Evolutionary conservation across 2,888 invertebrate species (phyloP), one percentile per base, ranked within the genome.

Genomic region (Chrysomela aeneicollis): DNA sequence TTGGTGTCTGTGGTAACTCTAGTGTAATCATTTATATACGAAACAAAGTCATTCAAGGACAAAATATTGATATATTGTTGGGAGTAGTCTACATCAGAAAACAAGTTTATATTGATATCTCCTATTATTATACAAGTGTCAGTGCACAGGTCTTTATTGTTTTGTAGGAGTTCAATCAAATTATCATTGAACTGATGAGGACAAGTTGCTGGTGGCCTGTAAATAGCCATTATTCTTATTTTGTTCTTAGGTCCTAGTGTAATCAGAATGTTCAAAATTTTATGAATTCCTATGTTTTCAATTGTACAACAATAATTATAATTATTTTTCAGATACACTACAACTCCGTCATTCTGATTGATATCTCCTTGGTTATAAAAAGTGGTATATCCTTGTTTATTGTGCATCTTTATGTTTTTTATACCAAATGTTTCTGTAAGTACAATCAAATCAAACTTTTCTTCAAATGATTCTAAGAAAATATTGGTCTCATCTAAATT

Each of bases 341-440:
- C 47, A 47, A 47, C 47, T 47, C 47, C 47, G 47, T 18, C 47
- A 18, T 47, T 47, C 47, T 47, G 47, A 15, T 47, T 47, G 47
- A 47, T 47, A 10, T 47, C 10, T 47, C 47, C 47, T 47, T 47
- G 47, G 10, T 47, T 47, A 19, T 47, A 47, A 8, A 47, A 3
- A 5, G 10, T 3, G 19, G 3, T 47, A 47, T 47, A 47, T 47
- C 47, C 47, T 8, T 47, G 12, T 47, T 47, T 35, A 6, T 35
- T 35, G 10, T 35, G 10, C 2, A 35, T 6, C 5, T 35, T 35
- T 10, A 35, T 9, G 10, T 35, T 35, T 2, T 35, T 6, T 35
- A 35, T 47, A 47, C 47, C 15, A 3, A 5, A 19, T 47, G 47
- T 15, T 10, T 47, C 19, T 47, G 17, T 18, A 15, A 47, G 8